Evolutionary conservation across 2,888 invertebrate species (phyloP).

Genomic region (Seira musarum): DNA sequence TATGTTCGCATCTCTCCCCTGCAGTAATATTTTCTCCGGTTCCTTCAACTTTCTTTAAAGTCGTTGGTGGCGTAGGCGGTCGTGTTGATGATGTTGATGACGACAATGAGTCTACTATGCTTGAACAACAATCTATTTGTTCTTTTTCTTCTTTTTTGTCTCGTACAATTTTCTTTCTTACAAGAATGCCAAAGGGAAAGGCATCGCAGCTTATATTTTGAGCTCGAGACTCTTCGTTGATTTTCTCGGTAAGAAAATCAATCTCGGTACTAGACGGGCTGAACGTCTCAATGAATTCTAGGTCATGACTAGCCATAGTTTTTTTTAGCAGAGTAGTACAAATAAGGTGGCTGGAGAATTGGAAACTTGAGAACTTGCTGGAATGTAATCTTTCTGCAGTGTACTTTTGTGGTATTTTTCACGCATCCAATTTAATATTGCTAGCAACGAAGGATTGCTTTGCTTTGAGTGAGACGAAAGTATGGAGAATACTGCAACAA

Average conservation of each 20-base stretch:
- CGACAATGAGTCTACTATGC: neutral
- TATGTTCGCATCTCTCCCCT: neutral
- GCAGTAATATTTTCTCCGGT: neutral
- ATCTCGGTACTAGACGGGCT: constrained; percentile 49
- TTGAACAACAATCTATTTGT: neutral
- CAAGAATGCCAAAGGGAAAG: constrained; percentile 57
- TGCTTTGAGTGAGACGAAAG: too few relatives aligned
- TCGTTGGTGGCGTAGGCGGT: neutral
- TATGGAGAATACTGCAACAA: too few relatives aligned
- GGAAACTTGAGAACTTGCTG: too few relatives aligned
- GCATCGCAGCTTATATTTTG: constrained; percentile 51
- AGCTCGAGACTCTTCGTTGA: constrained; percentile 59
- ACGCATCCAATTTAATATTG: too few relatives aligned
- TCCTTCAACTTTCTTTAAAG: neutral
- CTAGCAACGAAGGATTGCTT: too few relatives aligned
- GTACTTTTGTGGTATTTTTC: too few relatives aligned
- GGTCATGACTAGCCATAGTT: constrained; percentile 29
- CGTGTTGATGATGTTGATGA: constrained; percentile 12
- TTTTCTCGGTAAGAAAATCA: constrained; percentile 59
- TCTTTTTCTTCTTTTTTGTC: too few relatives aligned
- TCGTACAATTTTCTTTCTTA: constrained; percentile 11
- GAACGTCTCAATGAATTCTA: constrained; percentile 44
- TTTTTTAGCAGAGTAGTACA: neutral
- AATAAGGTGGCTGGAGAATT: too few relatives aligned
- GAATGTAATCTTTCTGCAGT: too few relatives aligned